These are phyloP conservation scores for Sialis lutaria DNA, from an alignment of 2,888 invertebrate genomes.

Conservation along the genomic window DNA sequence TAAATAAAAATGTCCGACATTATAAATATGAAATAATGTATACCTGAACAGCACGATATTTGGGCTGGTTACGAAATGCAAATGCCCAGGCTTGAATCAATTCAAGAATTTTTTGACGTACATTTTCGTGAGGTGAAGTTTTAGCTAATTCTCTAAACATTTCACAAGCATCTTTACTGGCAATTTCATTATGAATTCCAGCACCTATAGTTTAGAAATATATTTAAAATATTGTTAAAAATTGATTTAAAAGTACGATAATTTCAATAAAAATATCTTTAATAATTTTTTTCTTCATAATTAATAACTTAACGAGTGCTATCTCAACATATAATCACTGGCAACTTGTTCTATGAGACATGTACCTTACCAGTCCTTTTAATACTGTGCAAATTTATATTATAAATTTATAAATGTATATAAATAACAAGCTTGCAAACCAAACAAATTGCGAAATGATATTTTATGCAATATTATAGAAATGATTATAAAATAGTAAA, in stretches of 20 bases:
- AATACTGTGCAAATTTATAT: too few relatives aligned
- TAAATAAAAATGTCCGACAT: background rate
- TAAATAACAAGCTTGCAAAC: too few relatives aligned
- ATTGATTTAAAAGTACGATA: too few relatives aligned
- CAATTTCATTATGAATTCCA: slow-evolving; percentile 80
- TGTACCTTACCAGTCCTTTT: too few relatives aligned
- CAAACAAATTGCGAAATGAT: too few relatives aligned
- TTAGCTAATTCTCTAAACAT: slow-evolving; percentile 77
- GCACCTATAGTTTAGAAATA: slow-evolving; percentile 27
- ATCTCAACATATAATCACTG: background rate
- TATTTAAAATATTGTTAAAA: too few relatives aligned
- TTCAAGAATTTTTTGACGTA: slow-evolving; percentile 74
- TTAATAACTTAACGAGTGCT: background rate
- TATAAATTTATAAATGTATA: too few relatives aligned
- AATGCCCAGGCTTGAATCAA: slow-evolving; percentile 95
- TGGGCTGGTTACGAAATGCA: slow-evolving; percentile 86
- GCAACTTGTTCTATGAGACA: too few relatives aligned
- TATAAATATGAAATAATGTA: slow-evolving; percentile 1
- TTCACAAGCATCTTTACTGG: slow-evolving; percentile 86
- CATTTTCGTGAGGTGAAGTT: slow-evolving; percentile 65
- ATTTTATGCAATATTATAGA: too few relatives aligned
- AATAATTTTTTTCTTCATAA: too few relatives aligned
- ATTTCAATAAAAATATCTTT: too few relatives aligned
- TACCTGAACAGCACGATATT: slow-evolving; percentile 77
- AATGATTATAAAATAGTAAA: too few relatives aligned